Percentiles rank a stretch among this genome's conserved stretches.
Evolutionary conservation across 2,797 vertebrate genomes (phyloP).

Genomic region (Coendou prehensilis): DNA sequence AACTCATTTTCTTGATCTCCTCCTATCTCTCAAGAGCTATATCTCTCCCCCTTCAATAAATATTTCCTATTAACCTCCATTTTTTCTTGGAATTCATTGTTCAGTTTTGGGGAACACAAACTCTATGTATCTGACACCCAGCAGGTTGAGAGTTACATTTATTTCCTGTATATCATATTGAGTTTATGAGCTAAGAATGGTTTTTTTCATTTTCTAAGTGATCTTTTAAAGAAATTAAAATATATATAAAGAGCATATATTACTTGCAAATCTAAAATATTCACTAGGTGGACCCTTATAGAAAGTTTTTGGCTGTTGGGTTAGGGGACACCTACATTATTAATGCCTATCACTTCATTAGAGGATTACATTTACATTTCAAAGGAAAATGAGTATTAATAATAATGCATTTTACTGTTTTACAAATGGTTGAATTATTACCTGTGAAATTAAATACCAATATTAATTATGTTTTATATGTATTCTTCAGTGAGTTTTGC

Average conservation of each 20-base stretch:
- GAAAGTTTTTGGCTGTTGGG: not conserved
- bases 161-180: not conserved
- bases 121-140: not conserved
- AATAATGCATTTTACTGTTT: constrained; percentile 20
- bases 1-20: not conserved
- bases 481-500: constrained; percentile 49
- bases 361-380: not conserved
- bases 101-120: not conserved
- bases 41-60: not conserved
- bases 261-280: constrained; percentile 16
- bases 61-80: not conserved
- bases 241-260: not conserved
- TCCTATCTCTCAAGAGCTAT: not conserved
- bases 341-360: not conserved
- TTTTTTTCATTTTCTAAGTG: not conserved
- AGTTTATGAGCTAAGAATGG: not conserved
- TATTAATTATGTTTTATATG: not conserved
- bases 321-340: not conserved
- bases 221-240: not conserved
- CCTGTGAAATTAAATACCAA: constrained; percentile 21
- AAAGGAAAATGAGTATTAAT: constrained; percentile 54
- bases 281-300: not conserved
- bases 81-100: not conserved
- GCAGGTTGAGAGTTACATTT: not conserved
- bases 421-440: not conserved